These are phyloP conservation scores for Ditylenchus dipsaci DNA, from an alignment of 1,140 invertebrate genomes.

Conservation along the genomic window DNA sequence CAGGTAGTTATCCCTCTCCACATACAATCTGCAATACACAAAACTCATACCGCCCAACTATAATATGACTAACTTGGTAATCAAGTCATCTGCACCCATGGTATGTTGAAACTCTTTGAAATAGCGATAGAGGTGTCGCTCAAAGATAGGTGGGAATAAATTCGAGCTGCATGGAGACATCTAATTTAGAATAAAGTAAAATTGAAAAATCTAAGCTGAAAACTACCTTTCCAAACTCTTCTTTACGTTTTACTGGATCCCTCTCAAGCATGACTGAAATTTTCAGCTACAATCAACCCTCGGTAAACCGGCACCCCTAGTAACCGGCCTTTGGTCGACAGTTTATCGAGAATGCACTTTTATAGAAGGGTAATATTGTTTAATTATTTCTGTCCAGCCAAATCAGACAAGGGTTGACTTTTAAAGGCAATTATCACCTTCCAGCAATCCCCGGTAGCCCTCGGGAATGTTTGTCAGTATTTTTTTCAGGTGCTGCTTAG, in stretches of 20 bases:
- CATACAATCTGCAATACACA: conserved; percentile 41
- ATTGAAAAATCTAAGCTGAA: conserved; percentile 20
- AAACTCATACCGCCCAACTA: neutral
- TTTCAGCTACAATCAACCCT: too few relatives aligned
- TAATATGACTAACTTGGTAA: conserved; percentile 43
- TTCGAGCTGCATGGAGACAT: conserved; percentile 23
- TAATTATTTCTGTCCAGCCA: too few relatives aligned
- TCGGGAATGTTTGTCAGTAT: conserved; percentile 29
- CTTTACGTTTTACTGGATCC: conserved; percentile 33
- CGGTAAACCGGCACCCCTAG: too few relatives aligned
- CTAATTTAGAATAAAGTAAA: conserved; percentile 13
- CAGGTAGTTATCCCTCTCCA: conserved; percentile 35
- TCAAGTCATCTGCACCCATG: conserved; percentile 43
- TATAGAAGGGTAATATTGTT: too few relatives aligned
- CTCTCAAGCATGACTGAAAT: conserved; percentile 28
- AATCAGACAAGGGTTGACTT: too few relatives aligned
- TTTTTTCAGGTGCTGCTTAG: conserved; percentile 28
- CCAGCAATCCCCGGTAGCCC: conserved; percentile 38
- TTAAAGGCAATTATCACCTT: neutral
- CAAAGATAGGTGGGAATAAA: conserved; percentile 45
- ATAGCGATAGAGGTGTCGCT: conserved; percentile 48
- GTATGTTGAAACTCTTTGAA: conserved; percentile 37
- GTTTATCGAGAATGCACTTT: too few relatives aligned
- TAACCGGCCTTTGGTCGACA: too few relatives aligned
- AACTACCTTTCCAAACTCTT: conserved; percentile 32